phyloP scores from a whole-genome alignment of 2,113 vertebrate species.

The Embiotoca jacksoni region DNA sequence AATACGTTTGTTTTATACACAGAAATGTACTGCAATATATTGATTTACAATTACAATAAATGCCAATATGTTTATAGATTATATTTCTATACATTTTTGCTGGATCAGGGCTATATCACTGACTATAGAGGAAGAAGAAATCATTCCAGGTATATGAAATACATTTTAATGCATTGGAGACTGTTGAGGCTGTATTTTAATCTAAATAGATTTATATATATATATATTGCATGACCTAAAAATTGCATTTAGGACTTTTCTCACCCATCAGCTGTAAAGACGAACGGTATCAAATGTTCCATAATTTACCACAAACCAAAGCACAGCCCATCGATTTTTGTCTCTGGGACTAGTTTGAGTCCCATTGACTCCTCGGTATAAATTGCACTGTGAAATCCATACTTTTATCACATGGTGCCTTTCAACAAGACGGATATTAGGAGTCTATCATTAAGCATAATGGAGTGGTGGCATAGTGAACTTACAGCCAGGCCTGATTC shows the following conservation, averaged over 20 bases:
- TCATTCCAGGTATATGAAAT: too few relatives aligned
- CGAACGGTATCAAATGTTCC: neutral
- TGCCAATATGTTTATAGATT: too few relatives aligned
- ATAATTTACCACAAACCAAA: constrained; percentile 41
- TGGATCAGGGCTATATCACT: too few relatives aligned
- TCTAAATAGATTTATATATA: too few relatives aligned
- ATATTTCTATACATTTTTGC: too few relatives aligned
- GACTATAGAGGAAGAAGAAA: too few relatives aligned
- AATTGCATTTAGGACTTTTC: neutral
- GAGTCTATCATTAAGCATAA: constrained; percentile 37
- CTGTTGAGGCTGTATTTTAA: neutral
- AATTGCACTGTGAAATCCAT: constrained; percentile 27
- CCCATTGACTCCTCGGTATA: constrained; percentile 15
- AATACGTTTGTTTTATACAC: too few relatives aligned
- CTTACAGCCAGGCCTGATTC: constrained; percentile 38
- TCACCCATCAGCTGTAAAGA: neutral
- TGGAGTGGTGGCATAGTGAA: constrained; percentile 43
- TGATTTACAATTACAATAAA: too few relatives aligned
- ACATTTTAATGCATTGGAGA: too few relatives aligned
- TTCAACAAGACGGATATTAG: constrained; percentile 51
- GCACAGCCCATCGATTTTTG: constrained; percentile 37
- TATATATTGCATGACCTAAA: too few relatives aligned
- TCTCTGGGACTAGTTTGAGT: constrained; percentile 11
- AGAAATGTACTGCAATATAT: too few relatives aligned
- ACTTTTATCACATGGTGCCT: constrained; percentile 27